Evolutionary conservation across 2,113 vertebrate species (phyloP), one percentile per base, ranked within the genome.

Genomic region (Malurus cyaneus): DNA sequence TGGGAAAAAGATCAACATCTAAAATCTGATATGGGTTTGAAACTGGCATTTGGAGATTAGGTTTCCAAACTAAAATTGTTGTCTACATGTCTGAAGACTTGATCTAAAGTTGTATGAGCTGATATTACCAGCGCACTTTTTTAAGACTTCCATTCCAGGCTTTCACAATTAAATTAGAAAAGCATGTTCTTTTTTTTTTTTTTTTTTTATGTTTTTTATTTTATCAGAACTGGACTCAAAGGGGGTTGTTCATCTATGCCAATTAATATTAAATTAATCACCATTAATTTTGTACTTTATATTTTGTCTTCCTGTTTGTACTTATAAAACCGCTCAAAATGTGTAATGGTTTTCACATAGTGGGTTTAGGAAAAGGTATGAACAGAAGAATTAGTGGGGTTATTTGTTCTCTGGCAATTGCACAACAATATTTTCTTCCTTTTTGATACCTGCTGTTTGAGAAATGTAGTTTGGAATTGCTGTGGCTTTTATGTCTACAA

Each of bases 361-460:
- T 17, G 54, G 15, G 18, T 74, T 91, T 91, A 78, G 65, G 56
- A 78, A 49, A 56, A 74, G 20, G 6, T 62, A 42, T 66, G 52
- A 62, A 14, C n/a, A 31, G 44, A 88, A 86, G 54, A 90, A 62
- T 83, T 90, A 62, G 12, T 73, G 39, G 36, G 3, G 5, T 80
- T 88, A 50, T 89, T 83, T 86, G 41, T 80, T 80, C 57, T 92
- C 71, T 88, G 36, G 56, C 66, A 80, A 47, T 62, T 86, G 39
- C 34, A 80, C 31, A 85, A 47, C 28, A 44, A 1, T 81, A 57
- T 77, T 62, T 77, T 77, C 53, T 32, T n/a, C 18, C 14, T 60
- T 61, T 81, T 77, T 73, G 49, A 61, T 83, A 80, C 47, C 79
- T 73, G 54, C 82, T 92, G 46, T 85, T 96, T 89, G 78, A 85